phyloP scores from a whole-genome alignment of 2,797 vertebrate genomes.

The Gorsachius magnificus region DNA sequence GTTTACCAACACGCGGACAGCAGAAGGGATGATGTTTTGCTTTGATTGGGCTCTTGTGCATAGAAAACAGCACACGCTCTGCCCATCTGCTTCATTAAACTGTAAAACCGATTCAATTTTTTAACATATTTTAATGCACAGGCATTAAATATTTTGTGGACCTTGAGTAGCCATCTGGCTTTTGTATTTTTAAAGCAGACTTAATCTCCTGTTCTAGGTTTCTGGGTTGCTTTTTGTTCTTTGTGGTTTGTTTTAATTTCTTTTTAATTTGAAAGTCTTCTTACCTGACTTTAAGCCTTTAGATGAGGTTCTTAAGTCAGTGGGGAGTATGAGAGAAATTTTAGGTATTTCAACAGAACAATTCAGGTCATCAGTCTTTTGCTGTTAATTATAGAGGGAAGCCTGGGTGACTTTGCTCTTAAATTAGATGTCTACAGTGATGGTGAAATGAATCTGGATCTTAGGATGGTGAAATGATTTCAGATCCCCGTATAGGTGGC shows the following conservation, averaged over 20 bases:
- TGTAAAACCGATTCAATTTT: not conserved
- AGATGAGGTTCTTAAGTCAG: constrained; percentile 38
- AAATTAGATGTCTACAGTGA: not conserved
- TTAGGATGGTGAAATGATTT: not conserved
- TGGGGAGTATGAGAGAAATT: not conserved
- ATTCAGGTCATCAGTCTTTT: constrained; percentile 23
- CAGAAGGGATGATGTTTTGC: not conserved
- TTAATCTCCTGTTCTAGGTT: not conserved
- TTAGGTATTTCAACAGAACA: constrained; percentile 2
- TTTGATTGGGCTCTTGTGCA: not conserved
- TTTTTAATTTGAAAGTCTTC: constrained; percentile 12
- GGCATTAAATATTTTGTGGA: constrained; percentile 17
- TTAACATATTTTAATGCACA: constrained; percentile 1
- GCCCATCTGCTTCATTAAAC: constrained; percentile 33
- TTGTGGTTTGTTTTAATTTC: not conserved
- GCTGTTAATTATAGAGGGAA: constrained; percentile 28
- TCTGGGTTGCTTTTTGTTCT: constrained; percentile 6
- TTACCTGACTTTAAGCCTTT: constrained; percentile 5
- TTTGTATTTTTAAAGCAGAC: constrained; percentile 2
- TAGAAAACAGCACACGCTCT: not conserved
- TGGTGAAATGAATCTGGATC: not conserved
- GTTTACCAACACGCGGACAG: not conserved
- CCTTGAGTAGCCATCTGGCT: not conserved
- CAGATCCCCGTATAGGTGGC: not conserved
- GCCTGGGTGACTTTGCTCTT: constrained; percentile 42